Conservation (phyloP, 2,888 invertebrate genomes). For the Morpho deidamia region DNA sequence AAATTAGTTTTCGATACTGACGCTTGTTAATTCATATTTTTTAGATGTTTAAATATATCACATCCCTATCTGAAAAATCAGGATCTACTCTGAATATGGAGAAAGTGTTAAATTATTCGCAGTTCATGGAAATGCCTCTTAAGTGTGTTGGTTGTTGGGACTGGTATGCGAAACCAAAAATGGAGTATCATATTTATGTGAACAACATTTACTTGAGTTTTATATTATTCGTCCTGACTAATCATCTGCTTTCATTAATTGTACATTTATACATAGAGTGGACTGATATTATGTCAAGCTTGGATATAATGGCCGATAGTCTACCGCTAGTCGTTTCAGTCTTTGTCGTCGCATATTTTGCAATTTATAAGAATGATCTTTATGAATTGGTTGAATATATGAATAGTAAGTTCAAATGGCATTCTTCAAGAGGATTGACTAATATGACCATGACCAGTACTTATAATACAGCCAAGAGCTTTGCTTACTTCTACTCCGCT, state of each 20-base stretch:
- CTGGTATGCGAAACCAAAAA: constrained; percentile 40
- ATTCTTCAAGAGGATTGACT: constrained; percentile 58
- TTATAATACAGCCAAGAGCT: constrained; percentile 47
- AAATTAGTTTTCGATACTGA: no score
- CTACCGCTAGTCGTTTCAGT: constrained; percentile 49
- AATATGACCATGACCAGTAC: constrained; percentile 61
- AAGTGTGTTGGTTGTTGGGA: constrained; percentile 62
- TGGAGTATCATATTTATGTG: constrained; percentile 30
- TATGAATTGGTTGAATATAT: constrained; percentile 48
- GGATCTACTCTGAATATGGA: constrained; percentile 27
- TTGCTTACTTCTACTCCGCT: constrained; percentile 55
- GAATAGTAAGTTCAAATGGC: constrained; percentile 52
- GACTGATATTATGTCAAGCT: constrained; percentile 50
- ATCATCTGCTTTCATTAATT: constrained; percentile 35
- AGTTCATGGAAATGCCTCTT: constrained; percentile 47
- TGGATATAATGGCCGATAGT: constrained; percentile 54
- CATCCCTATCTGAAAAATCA: neutral
- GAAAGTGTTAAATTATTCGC: constrained; percentile 38
- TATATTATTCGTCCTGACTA: constrained; percentile 45
- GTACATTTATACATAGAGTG: constrained; percentile 53
- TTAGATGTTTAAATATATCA: constrained; percentile 2
- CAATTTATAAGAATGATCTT: constrained; percentile 42
- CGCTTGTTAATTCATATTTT: neutral
- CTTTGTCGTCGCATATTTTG: constrained; percentile 51
- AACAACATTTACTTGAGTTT: constrained; percentile 48